These are phyloP conservation scores for Chaitophorus viminalis DNA, from an alignment of 2,888 invertebrate species.

Conservation along the genomic window DNA sequence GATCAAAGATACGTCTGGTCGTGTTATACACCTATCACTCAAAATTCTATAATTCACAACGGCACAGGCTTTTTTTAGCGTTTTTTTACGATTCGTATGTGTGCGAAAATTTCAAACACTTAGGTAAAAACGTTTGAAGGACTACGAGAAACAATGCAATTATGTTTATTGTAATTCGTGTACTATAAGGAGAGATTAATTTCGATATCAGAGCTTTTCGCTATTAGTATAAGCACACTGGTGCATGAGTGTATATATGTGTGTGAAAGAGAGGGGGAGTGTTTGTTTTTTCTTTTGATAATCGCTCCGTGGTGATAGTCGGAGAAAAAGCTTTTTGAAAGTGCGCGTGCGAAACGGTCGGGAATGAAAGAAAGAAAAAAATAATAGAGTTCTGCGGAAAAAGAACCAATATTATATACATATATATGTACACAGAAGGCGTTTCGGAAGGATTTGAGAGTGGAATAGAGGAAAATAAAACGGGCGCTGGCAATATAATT, in stretches of 20 bases:
- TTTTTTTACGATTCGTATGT: slow-evolving; percentile 4
- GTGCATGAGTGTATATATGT: not conserved
- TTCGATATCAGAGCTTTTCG: not conserved
- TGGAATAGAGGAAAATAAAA: slow-evolving; percentile 48
- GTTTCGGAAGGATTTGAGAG: slow-evolving; percentile 53
- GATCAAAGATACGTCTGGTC: slow-evolving; percentile 56
- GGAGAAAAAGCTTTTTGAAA: slow-evolving; percentile 31
- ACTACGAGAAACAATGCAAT: slow-evolving; percentile 6
- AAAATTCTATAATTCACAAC: not conserved
- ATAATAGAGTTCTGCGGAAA: slow-evolving; percentile 35
- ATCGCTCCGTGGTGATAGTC: not conserved
- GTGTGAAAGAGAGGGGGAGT: not conserved
- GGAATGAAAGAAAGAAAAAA: slow-evolving; percentile 17
- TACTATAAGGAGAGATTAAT: not conserved
- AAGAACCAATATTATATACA: slow-evolving; percentile 28
- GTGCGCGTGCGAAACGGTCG: slow-evolving; percentile 12
- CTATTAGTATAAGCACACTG: too few relatives aligned
- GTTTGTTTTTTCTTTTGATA: slow-evolving; percentile 11
- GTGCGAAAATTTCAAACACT: not conserved
- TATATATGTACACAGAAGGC: not conserved
- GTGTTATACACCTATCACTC: slow-evolving; percentile 43
- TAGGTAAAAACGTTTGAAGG: not conserved
- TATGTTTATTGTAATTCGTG: not conserved
- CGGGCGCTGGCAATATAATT: slow-evolving; percentile 50
- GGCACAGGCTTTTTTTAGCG: not conserved